Evolutionary conservation across 35 echinoderm and acorn worm genomes (phyloP), one percentile per base, ranked within the genome.

Genomic region (Anneissia japonica): DNA sequence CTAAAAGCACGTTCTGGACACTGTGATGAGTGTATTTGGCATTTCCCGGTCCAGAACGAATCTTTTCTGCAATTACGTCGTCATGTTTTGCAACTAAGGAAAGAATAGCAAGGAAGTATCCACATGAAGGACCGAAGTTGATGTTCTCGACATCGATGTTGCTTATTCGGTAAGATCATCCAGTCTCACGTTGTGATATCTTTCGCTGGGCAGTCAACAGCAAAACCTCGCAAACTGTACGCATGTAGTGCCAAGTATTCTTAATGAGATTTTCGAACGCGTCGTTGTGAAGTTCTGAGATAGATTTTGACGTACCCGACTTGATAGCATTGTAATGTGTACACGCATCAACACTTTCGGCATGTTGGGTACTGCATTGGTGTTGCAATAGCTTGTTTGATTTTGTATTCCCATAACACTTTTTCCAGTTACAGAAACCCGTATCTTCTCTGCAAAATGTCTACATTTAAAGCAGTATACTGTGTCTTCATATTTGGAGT

Each of bases 1-100:
- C 23, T 35, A 79, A 39, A 3, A 79, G 76, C 1, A 31, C 76
- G 23, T 79, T 79, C 30, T 79, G 76, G 16, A 79, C 31, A 4
- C 4, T 10, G 23, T 79, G 31, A 39, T 79, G 76, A 17, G 76
- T 79, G 31, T 32, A 79, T 32, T 79, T 79, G 11, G 51, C 51
- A 64, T 64, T 64, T 64, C 10, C 51, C 26, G 51, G 51, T 19
- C 51, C 51, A 64, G 5, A 23, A 1, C 37, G 13, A 36, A 79
- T 79, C 37, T 79, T 79, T 35, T 79, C 76, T 35, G 76, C 33
- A 32, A 79, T 79, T 36, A 79, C 30, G 4, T 79, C 23, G n/a
- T 79, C 76, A 26, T 79, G 76, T 13, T 79, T 79, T 10, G 76
- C 76, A 36, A 39, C 37, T 4, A 36, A 26, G 14, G 10, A 4